Evolutionary conservation across 2,113 vertebrate species (phyloP), one percentile per base, ranked within the genome.

Genomic region (Dissostichus mawsoni): DNA sequence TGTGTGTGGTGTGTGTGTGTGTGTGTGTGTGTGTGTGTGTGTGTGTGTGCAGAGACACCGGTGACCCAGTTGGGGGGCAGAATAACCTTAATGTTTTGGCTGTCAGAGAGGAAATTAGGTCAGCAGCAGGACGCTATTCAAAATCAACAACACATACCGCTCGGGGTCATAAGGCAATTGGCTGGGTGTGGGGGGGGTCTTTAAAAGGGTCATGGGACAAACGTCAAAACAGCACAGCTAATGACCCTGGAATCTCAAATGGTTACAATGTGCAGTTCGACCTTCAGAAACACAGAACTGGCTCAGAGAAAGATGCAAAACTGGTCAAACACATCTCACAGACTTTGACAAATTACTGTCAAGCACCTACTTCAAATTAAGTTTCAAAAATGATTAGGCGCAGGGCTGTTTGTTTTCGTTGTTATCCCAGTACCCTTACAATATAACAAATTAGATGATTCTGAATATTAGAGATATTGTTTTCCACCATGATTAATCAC

Each of bases 41-140:
- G 53, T 55, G 10, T 20, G 53, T 51, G 6, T 18, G 52, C 44
- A 67, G 29, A 56, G 58, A 76, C 68, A 33, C 29, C 20, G 11
- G 7, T 88, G 88, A 87, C 87, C 85, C 80, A 73, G 59, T 73
- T 83, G 8, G 52, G 16, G 36, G 36, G 50, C 59, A 17, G 17
- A 47, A n/a, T 75, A 77, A 77, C 84, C 81, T 63, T 47, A 83
- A 72, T 88, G 76, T 80, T 82, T 82, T 66, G 72, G 55, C 52
- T 67, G 78, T 78, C 77, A 76, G 41, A 61, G 50, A 52, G 84
- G 51, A 79, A 90, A 89, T 67, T 52, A 71, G 87, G 89, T 81
- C 83, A 89, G 66, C 81, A 82, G 82, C 74, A 82, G 70, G 69
- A 79, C 7, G 2, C 75, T 56, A 72, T 84, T 83, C 61, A 83